Conservation (phyloP, 1,140 invertebrate genomes). For the Drosophila melanogaster region Release_6_plus_ISO1_MT NT_033779.5:11801001-11801500, state of each 20-base stretch:
- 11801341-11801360: constrained; percentile 42
- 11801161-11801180: constrained; percentile 24
- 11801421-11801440: constrained; percentile 62
- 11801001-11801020: constrained; percentile 16
- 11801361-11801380: constrained; percentile 56
- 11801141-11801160: constrained; percentile 48
- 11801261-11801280: constrained; percentile 41
- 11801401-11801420: constrained; percentile 80
- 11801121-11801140: constrained; percentile 83
- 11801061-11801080: constrained; percentile 44
- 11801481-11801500: constrained; percentile 22
- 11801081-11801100: constrained; percentile 53
- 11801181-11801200: constrained; percentile 55
- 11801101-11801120: constrained; percentile 79
- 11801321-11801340: constrained; percentile 38
- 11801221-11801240: constrained; percentile 54
- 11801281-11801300: constrained; percentile 31
- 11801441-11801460: constrained; percentile 44
- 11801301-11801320: constrained; percentile 47
- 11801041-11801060: constrained; percentile 24
- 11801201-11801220: constrained; percentile 63
- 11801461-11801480: constrained; percentile 12
- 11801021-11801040: constrained; percentile 5
- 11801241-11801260: constrained; percentile 34
- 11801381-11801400: constrained; percentile 71